Base-by-base conservation (phyloP, 2,888 invertebrate genomes). In the Drosophila pullipes region DNA sequence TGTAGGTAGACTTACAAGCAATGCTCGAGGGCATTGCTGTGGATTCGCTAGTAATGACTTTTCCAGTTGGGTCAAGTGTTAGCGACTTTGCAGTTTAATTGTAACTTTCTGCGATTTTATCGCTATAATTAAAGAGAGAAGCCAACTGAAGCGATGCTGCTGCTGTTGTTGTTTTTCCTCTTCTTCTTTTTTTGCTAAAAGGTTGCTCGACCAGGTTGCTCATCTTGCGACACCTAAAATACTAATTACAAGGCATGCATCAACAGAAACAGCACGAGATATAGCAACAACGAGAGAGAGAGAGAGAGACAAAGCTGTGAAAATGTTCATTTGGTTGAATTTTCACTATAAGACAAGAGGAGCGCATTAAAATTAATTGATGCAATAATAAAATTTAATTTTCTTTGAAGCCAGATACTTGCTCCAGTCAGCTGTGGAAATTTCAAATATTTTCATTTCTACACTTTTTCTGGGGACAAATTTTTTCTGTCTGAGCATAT, bases 211-310 rank as follows among this genome's bases (percentile, higher is more conserved):
- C 85, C 88, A 87, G 44, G 44, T 74, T 85, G 75, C 73, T 80
- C 76, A 69, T 65, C 44, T 60, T 57, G 81, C 76, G 87, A 89
- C 89, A 81, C 71, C 78, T 72, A 71, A 86, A 90, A 89, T 84
- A 81, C 82, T 82, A 90, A 86, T 86, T 83, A 78, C 65, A 50
- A 59, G 63, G 28, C 66, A 63, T 49, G 50, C 73, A 53, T n/a
- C 41, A 39, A 37, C n/a, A 33, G 50, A 16, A 33, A 13, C 39
- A 22, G 13, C 30, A 16, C n/a, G 2, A 11, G 9, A 58, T 13
- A 44, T 47, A 7, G 6, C 44, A 22, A 13, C 22, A 22, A 22
- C 9, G 0, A 22, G 31, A 35, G 16, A 25, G 30, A 7, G 1
- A 22, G 31, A 33, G 1, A 18, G 31, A 33, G 16, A 25, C 30